A percentile compares a stretch with the other conserved stretches of the same genome.
These are phyloP conservation scores for Caloenas nicobarica DNA, from an alignment of 2,113 vertebrate genomes.

Conservation along the genomic window DNA sequence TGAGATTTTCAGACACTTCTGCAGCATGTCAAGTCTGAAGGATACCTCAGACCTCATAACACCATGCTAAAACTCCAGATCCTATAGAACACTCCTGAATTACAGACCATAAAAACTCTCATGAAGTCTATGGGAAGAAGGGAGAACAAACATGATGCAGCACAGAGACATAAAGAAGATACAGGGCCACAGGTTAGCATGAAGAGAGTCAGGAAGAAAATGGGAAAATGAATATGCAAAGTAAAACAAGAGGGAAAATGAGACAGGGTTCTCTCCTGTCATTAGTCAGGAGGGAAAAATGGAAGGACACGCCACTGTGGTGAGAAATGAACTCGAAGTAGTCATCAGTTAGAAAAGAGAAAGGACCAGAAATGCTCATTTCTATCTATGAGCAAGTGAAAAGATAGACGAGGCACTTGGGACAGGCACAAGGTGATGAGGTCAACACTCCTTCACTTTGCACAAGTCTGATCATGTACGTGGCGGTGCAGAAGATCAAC, in stretches of 20 bases:
- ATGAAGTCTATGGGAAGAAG: background rate
- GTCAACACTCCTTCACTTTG: background rate
- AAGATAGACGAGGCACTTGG: background rate
- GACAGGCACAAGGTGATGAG: background rate
- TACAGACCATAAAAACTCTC: background rate
- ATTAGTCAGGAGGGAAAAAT: background rate
- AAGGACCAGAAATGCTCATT: background rate
- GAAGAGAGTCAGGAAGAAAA: background rate
- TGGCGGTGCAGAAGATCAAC: background rate
- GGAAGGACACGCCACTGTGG: background rate
- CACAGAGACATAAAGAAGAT: background rate
- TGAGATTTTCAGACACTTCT: background rate
- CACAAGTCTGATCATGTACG: background rate
- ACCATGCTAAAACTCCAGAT: background rate
- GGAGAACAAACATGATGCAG: background rate
- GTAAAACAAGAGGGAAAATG: background rate
- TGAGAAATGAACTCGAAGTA: background rate
- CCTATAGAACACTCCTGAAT: background rate
- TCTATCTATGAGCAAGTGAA: background rate
- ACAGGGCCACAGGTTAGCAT: background rate
- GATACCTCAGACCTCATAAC: background rate
- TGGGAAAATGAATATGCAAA: background rate
- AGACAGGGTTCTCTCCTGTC: background rate
- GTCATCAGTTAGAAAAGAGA: background rate
- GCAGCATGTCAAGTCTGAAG: accelerated